Evolutionary conservation across 2,113 vertebrate species (phyloP).

Genomic region (Mirounga angustirostris): DNA sequence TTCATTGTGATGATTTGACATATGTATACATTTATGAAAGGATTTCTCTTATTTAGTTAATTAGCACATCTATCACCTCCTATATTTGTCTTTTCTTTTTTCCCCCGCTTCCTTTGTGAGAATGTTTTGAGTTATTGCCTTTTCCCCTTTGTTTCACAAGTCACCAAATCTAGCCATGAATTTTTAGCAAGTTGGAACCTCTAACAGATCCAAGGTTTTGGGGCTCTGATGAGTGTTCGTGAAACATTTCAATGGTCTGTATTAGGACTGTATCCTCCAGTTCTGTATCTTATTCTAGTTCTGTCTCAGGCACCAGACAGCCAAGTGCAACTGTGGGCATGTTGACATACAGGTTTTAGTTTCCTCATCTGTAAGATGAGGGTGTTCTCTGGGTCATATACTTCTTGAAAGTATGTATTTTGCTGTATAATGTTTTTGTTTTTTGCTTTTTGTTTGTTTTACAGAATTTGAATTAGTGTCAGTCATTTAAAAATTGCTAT

Average conservation of each 20-base stretch:
- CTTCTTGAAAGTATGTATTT: neutral
- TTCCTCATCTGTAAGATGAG: neutral
- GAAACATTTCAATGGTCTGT: neutral
- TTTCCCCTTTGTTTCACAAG: neutral
- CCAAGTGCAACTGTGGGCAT: rapidly evolving
- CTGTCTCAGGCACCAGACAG: neutral
- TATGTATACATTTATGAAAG: neutral
- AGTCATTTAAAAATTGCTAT: neutral
- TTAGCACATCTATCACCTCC: neutral
- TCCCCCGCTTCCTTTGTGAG: neutral
- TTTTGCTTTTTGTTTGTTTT: neutral
- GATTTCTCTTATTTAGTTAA: neutral
- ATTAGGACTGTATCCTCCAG: neutral
- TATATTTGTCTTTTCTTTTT: neutral
- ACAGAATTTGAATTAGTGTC: neutral
- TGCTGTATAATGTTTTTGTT: neutral
- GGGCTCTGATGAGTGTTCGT: neutral
- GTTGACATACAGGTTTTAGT: neutral
- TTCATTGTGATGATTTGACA: neutral
- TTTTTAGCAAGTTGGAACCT: neutral
- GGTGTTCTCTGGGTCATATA: neutral
- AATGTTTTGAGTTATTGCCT: neutral
- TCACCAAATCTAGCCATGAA: neutral
- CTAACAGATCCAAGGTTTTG: neutral
- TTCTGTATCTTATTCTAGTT: neutral